Evolutionary conservation across 2,888 invertebrate genomes (phyloP), one percentile per base, ranked within the genome.

Genomic region (Hemaris fuciformis): DNA sequence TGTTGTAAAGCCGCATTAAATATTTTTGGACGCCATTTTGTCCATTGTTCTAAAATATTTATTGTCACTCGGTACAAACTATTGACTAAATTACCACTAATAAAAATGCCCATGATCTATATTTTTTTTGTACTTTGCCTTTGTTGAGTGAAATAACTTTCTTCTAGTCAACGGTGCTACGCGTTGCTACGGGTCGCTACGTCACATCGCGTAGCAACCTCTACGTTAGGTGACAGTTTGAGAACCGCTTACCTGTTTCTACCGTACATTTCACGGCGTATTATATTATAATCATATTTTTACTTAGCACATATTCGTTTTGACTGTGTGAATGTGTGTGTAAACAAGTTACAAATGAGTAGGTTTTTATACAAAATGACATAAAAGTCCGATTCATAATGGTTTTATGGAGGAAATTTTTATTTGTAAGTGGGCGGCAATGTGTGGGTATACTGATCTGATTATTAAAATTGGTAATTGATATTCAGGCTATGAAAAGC

Each of bases 281-380:
- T 89, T 89, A 91, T 87, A 81, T 81, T 84, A 86, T 88, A 90
- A 90, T 91, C 89, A 89, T 91, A 91, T 90, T 90, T 91, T 91
- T 90, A 91, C 91, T 91, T 91, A 90, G 89, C 91, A 89, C 90
- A 87, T 88, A 86, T 85, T 83, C 65, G 66, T 66, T 72, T 68
- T 72, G 5, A 38, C 10, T 67, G 71, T 70, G 73, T 69, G 68
- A 22, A 45, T 20, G 64, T 77, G 84, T 81, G 87, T 80, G 79
- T 76, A 86, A 82, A 83, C 81, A 70, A 71, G 73, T 74, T 74
- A 74, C 73, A 74, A 79, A 71, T 70, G 66, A 67, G 72, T 60
- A 34, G 10, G 23, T 27, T 53, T 41, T 53, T 25, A 60, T 53
- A 60, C 18, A 20, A 48, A 53, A 60, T 25, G 38, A 27, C 27